A percentile compares a stretch with the other conserved stretches of the same genome.
These are phyloP conservation scores for Embidobia sp. DNA, from an alignment of 2,888 invertebrate species.

Conservation along the genomic window DNA sequence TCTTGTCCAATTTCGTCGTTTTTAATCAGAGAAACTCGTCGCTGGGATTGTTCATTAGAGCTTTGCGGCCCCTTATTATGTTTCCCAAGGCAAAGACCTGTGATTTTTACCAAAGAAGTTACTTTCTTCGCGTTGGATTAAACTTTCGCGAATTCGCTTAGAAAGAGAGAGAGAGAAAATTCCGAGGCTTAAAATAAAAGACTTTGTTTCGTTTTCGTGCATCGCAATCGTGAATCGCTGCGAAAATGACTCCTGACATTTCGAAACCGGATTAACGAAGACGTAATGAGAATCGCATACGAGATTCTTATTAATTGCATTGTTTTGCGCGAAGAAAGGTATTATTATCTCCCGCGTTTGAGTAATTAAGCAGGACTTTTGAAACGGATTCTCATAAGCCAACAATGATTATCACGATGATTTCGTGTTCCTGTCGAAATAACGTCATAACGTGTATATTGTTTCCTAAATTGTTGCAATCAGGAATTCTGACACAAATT, in stretches of 20 bases:
- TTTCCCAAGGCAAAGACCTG: constrained; percentile 3
- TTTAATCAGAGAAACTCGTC: constrained; percentile 38
- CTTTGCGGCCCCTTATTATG: neutral
- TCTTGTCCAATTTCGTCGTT: neutral
- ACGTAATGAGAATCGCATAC: neutral
- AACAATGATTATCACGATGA: too few relatives aligned
- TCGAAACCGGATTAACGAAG: constrained; percentile 23
- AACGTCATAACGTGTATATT: too few relatives aligned
- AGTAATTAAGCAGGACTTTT: too few relatives aligned
- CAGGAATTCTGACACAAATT: too few relatives aligned
- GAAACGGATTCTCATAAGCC: too few relatives aligned
- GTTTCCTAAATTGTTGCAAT: too few relatives aligned
- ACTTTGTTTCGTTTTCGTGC: constrained; percentile 5
- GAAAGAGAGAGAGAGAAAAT: neutral
- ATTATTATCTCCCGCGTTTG: too few relatives aligned
- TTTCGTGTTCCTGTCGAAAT: too few relatives aligned
- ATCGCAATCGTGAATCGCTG: constrained; percentile 15
- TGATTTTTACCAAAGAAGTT: too few relatives aligned
- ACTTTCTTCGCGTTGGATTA: neutral
- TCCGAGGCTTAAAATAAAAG: neutral
- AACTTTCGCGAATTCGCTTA: neutral
- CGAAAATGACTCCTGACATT: constrained; percentile 24
- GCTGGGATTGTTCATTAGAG: constrained; percentile 22
- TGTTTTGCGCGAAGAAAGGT: neutral
- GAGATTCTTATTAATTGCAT: neutral